Percentiles rank a stretch among this genome's conserved stretches.
These are phyloP conservation scores for Caranx ignobilis DNA, from an alignment of 2,113 vertebrate species.

Conservation along the genomic window DNA sequence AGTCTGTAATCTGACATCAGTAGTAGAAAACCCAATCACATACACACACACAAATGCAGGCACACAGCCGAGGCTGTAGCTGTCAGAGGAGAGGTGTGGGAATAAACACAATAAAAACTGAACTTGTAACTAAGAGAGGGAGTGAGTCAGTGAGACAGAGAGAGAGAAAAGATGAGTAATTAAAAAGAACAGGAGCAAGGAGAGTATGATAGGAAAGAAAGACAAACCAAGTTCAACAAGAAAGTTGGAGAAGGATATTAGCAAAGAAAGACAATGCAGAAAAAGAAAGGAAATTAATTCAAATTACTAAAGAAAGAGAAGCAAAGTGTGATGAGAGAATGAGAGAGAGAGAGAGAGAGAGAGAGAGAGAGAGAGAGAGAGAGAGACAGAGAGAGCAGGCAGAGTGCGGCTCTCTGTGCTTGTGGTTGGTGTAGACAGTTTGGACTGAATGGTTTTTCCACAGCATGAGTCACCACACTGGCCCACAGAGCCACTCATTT, in stretches of 20 bases:
- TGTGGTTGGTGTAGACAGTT: constrained; percentile 55
- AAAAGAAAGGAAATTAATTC: not conserved
- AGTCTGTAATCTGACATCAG: not conserved
- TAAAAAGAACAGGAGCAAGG: not conserved
- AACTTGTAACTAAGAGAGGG: not conserved
- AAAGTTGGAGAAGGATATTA: not conserved
- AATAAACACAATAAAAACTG: not conserved
- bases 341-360: not conserved
- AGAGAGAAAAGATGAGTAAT: not conserved
- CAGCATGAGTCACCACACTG: constrained; percentile 66
- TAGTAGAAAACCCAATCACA: no score
- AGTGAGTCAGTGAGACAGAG: not conserved
- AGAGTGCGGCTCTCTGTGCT: constrained; percentile 21
- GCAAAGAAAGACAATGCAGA: not conserved
- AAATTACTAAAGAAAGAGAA: not conserved
- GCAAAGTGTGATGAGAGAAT: not conserved
- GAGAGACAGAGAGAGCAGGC: constrained; percentile 8
- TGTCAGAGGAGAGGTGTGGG: not conserved
- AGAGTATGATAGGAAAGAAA: not conserved
- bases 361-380: constrained; percentile 12
- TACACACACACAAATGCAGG: no score
- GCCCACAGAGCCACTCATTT: constrained; percentile 40
- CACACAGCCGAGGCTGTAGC: not conserved
- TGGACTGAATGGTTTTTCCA: constrained; percentile 64
- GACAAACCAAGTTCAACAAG: not conserved